These are phyloP conservation scores for Morone chrysops DNA, from an alignment of 2,113 vertebrate species.

Conservation along the genomic window DNA sequence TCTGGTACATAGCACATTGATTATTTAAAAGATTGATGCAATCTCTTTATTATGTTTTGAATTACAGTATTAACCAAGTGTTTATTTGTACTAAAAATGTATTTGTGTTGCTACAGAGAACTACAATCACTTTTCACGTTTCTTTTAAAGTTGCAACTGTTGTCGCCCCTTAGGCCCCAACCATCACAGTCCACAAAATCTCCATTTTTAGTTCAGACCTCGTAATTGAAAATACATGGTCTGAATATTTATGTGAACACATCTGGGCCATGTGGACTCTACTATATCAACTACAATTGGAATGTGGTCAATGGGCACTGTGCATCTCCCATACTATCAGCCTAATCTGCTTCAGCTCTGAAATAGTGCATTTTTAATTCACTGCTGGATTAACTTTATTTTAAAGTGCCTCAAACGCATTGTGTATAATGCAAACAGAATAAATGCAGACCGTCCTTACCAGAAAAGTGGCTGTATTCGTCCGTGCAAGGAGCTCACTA, in stretches of 20 bases:
- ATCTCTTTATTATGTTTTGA: too few species aligned
- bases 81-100: too few species aligned
- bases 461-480: too few species aligned
- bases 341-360: background rate
- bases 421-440: background rate
- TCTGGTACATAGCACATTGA: too few species aligned
- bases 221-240: constrained; percentile 17
- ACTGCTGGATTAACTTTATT: background rate
- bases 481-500: too few species aligned
- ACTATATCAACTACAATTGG: background rate
- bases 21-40: too few species aligned
- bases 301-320: background rate
- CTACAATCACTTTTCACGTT: background rate
- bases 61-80: too few species aligned
- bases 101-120: too few species aligned
- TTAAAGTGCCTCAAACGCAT: background rate
- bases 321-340: too few species aligned
- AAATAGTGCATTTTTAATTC: background rate
- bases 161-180: background rate
- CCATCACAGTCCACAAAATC: background rate
- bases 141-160: constrained; percentile 4
- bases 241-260: background rate
- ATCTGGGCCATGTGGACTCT: background rate
- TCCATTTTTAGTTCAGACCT: background rate
- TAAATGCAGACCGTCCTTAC: too few species aligned